Conservation (phyloP, 2,797 vertebrate genomes). For the Parauchenoglanis punctatus region DNA sequence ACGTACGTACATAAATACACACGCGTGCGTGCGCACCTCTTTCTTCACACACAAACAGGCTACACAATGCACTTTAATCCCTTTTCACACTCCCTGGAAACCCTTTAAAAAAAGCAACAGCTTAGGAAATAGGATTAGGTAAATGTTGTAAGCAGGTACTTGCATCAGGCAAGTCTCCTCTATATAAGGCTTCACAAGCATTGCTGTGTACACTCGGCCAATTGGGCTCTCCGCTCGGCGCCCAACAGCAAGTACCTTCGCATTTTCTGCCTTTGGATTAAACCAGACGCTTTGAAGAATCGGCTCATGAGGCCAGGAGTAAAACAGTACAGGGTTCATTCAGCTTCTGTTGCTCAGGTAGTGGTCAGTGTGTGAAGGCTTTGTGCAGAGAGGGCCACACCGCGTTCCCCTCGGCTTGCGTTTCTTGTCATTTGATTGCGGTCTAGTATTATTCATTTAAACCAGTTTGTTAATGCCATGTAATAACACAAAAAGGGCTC, state of each 20-base stretch:
- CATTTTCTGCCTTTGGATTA: slow-evolving; percentile 55
- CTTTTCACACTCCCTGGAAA: slow-evolving; percentile 67
- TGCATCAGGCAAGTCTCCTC: slow-evolving; percentile 66
- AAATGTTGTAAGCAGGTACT: slow-evolving; percentile 71
- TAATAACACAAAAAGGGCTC: slow-evolving; percentile 56
- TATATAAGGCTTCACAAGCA: slow-evolving; percentile 70
- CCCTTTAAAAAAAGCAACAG: slow-evolving; percentile 63
- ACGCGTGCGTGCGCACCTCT: background rate
- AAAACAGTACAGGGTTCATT: slow-evolving; percentile 60
- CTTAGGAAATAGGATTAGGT: slow-evolving; percentile 50
- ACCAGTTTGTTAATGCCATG: slow-evolving; percentile 55
- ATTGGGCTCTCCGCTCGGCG: slow-evolving; percentile 15
- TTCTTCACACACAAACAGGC: slow-evolving; percentile 16
- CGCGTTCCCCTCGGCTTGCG: slow-evolving; percentile 32
- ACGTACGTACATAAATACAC: slow-evolving; percentile 7
- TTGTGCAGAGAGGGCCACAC: slow-evolving; percentile 20
- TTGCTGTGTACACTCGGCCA: slow-evolving; percentile 23
- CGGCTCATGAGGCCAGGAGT: slow-evolving; percentile 60
- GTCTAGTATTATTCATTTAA: slow-evolving; percentile 53
- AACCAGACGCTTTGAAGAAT: slow-evolving; percentile 51
- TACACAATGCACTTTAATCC: slow-evolving; percentile 65
- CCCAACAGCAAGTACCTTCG: slow-evolving; percentile 56
- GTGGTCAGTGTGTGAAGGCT: slow-evolving; percentile 44
- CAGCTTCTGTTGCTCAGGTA: slow-evolving; percentile 46
- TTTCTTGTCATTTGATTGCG: slow-evolving; percentile 23